These are phyloP conservation scores for Schizaphis graminum DNA, from an alignment of 2,888 invertebrate genomes.

Conservation along the genomic window DNA sequence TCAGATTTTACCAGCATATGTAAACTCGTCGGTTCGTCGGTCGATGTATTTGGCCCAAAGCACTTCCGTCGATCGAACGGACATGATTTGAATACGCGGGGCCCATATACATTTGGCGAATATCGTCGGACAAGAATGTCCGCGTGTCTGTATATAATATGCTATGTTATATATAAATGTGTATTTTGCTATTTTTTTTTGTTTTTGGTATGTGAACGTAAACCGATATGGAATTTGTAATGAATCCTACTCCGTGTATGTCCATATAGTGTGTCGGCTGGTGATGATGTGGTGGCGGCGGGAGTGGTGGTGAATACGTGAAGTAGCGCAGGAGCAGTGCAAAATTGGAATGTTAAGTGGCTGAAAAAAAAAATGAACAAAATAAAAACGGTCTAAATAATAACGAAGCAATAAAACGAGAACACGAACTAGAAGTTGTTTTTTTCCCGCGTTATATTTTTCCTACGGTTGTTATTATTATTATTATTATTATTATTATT, in stretches of 20 bases:
- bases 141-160: neutral
- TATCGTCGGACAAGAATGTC: neutral
- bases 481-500: slow-evolving; percentile 29
- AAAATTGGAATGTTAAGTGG: slow-evolving; percentile 45
- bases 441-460: neutral
- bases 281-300: neutral
- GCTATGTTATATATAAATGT: neutral
- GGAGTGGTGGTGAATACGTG: neutral
- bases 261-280: neutral
- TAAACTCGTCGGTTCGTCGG: neutral
- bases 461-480: neutral
- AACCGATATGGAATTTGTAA: slow-evolving; percentile 46
- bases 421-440: slow-evolving; percentile 35
- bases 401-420: slow-evolving; percentile 37
- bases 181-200: neutral
- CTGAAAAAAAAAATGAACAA: neutral
- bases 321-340: neutral
- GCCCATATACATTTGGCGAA: neutral
- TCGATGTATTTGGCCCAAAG: neutral
- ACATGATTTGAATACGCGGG: slow-evolving; percentile 35
- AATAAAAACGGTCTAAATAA: slow-evolving; percentile 44
- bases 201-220: neutral
- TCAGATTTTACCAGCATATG: neutral
- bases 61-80: slow-evolving; percentile 6
- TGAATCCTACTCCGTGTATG: neutral